Evolutionary conservation across 1,140 invertebrate species (phyloP), one percentile per base, ranked within the genome.

Genomic region (Ostrea denselamellosa): DNA sequence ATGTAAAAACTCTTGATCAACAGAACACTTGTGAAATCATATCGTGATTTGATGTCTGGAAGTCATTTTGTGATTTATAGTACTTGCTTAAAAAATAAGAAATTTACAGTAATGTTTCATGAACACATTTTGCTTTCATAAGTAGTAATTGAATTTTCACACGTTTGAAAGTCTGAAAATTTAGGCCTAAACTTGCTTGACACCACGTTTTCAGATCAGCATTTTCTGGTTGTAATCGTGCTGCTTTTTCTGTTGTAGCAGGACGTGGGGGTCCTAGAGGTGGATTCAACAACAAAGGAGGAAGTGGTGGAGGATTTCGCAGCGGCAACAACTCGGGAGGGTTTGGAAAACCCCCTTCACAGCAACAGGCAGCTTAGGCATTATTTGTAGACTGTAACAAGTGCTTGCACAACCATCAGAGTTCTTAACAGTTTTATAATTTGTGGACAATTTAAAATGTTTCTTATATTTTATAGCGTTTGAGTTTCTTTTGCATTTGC

Each of bases 201-300:
- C 77, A n/a, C 12, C 17, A 25, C 51, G 12, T 54, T 51, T 54
- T 56, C 17, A 62, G 14, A 65, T 84, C 2, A 44, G 34, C 34
- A 44, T 44, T 44, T 44, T 44, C 34, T 44, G 34, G 34, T 44
- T 44, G 34, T 44, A 44, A 44, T 44, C 5, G 34, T 65, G 84
- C 9, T 44, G 34, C 25, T 34, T 44, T 65, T 34, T 44, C 19
- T 58, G 54, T 87, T 87, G 51, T 62, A 87, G 86, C 81, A 25
- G 82, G 81, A 84, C 77, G 86, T 53, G 86, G 86, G 14, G 71
- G 71, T 85, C 84, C 84, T 25, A 53, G 86, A 25, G 86, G 86
- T 25, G 86, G 71, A 7, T 77, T 77, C 68, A 77, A 77, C 68
- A 77, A 77, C 25, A 82, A 34, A 25, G 53, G 81, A 25, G 53